Conservation (phyloP, 2,888 invertebrate genomes). For the Sphinx pinastri region DNA sequence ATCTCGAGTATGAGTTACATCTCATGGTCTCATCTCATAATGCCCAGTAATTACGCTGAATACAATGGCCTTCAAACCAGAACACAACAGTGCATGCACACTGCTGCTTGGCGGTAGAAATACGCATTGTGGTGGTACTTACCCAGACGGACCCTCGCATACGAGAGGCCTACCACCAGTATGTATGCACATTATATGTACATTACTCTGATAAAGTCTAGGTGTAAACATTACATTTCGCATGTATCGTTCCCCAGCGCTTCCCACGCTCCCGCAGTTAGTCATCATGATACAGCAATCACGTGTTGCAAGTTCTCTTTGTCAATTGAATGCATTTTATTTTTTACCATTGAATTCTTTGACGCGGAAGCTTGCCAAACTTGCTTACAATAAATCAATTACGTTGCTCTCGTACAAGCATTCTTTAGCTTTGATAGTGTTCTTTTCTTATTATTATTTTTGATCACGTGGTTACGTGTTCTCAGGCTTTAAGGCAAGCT, state of each 20-base stretch:
- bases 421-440: slow-evolving; percentile 2
- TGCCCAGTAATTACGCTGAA: too few relatives aligned
- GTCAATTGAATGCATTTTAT: slow-evolving; percentile 19
- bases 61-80: too few relatives aligned
- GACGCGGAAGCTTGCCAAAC: slow-evolving; percentile 20
- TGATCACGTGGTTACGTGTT: neutral
- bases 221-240: neutral
- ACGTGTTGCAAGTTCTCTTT: slow-evolving; percentile 9
- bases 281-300: slow-evolving; percentile 15
- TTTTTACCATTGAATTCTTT: slow-evolving; percentile 20
- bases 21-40: too few relatives aligned
- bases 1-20: too few relatives aligned
- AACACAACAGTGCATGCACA: too few relatives aligned
- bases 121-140: too few relatives aligned
- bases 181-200: too few relatives aligned
- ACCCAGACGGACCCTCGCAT: too few relatives aligned
- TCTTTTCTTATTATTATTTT: neutral
- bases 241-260: neutral
- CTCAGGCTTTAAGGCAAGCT: too few relatives aligned
- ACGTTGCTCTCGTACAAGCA: slow-evolving; percentile 1
- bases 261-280: slow-evolving; percentile 18
- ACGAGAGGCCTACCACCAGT: too few relatives aligned
- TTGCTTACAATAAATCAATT: slow-evolving; percentile 18
- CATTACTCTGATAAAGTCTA: neutral
- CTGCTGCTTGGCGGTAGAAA: too few relatives aligned